phyloP scores from a whole-genome alignment of 2,113 vertebrate genomes.

The Zosterops borbonicus region DNA sequence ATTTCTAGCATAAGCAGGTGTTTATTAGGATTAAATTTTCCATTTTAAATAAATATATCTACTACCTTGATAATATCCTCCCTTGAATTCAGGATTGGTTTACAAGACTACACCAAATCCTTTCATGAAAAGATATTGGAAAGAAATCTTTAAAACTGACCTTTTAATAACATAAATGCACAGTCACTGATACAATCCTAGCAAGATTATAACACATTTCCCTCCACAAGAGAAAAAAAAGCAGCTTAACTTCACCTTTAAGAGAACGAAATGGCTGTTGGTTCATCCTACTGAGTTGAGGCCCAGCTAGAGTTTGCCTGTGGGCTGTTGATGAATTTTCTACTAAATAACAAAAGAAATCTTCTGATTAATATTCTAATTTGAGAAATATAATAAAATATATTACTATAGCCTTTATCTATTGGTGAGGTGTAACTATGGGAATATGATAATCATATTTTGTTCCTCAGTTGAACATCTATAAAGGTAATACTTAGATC shows the following conservation, averaged over 20 bases:
- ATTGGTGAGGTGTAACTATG: not conserved
- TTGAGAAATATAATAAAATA: not conserved
- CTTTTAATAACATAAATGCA: not conserved
- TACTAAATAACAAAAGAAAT: not conserved
- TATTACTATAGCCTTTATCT: not conserved
- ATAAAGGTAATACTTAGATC: not conserved
- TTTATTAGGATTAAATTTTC: not conserved
- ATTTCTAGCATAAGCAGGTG: not conserved
- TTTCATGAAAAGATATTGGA: not conserved
- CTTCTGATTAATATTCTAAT: not conserved
- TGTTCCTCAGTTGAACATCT: not conserved
- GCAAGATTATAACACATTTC: not conserved
- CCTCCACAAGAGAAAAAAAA: not conserved
- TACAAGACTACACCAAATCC: not conserved
- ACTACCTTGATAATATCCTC: not conserved
- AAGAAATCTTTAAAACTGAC: not conserved
- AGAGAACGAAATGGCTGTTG: fast-evolving
- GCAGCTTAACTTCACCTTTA: not conserved
- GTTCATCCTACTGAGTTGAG: not conserved
- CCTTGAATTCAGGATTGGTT: not conserved
- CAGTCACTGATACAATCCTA: not conserved
- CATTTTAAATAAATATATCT: not conserved
- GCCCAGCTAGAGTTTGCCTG: not conserved
- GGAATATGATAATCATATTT: not conserved
- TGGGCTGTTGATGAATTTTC: not conserved